Base-by-base conservation (phyloP, 2,888 invertebrate genomes). In the Cheilosia vulpina region DNA sequence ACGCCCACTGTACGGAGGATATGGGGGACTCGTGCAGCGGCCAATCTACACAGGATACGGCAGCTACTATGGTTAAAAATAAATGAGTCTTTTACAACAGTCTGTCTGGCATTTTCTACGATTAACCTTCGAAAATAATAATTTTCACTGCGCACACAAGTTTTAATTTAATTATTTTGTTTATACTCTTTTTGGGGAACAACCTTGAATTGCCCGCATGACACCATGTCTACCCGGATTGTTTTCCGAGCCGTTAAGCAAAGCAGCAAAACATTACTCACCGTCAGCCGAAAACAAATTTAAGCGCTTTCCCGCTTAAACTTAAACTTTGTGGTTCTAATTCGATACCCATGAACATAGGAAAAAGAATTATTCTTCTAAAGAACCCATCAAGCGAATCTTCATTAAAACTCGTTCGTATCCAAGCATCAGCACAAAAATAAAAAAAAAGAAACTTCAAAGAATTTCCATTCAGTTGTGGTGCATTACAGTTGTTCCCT, bases 311-410 rank as follows among this genome's bases (percentile, higher is more conserved):
- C 17, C 62, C 72, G 62, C 58, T 38, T 52, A 41, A 50, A 71
- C 60, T 72, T 24, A 41, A 50, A 71, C 60, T 76, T 34, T 47
- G 52, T 68, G 76, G 69, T 85, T 85, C 85, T 81, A 77, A 80
- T 77, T 85, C 62, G 62, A 57, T 72, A 81, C 80, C 41, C 66
- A 76, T 72, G 66, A 68, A 38, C 47, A 65, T 21, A 65, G 53
- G 24, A 76, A 41, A 71, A 79, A 31, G 63, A 76, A 38, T 55
- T 68, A 83, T 72, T 71, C 84, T 81, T 81, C 57, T 58, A 58
- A 76, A 85, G 85, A 81, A 66, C 50, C 71, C 81, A 76, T 81
- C 81, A 81, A 80, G 62, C 85, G 81, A 72, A 57, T 77, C 85
- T 85, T 77, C 72, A 81, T 85, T 85, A 72, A 81, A 85, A 85